A percentile compares a stretch with the other conserved stretches of the same genome.
Conservation (phyloP, 2,797 vertebrate species). For the Enteromius trimaculatus region DNA sequence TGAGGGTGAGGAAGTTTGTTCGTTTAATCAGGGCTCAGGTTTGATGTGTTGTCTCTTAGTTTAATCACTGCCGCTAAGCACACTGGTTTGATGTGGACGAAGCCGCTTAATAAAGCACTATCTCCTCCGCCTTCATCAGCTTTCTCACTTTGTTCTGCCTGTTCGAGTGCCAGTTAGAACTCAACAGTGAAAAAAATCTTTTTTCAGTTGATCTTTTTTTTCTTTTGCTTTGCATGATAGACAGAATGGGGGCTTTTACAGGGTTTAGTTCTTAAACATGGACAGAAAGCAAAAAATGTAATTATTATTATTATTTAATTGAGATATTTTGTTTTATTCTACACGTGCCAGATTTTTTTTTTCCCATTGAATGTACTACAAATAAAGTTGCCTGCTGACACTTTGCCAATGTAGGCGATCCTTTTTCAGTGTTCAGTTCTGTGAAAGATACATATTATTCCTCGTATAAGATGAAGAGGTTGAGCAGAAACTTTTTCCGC, state of each 20-base stretch:
- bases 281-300: not conserved
- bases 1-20: slow-evolving; percentile 66
- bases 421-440: slow-evolving; percentile 1
- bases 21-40: slow-evolving; percentile 78
- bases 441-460: slow-evolving; percentile 44
- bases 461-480: slow-evolving; percentile 58
- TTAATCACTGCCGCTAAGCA: slow-evolving; percentile 75
- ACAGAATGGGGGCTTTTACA: not conserved
- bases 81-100: slow-evolving; percentile 81
- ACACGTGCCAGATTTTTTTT: not conserved
- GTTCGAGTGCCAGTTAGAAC: slow-evolving; percentile 62
- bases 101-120: slow-evolving; percentile 79
- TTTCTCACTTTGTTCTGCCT: slow-evolving; percentile 67
- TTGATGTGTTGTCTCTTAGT: slow-evolving; percentile 82
- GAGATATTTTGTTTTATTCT: not conserved
- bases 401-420: slow-evolving; percentile 16
- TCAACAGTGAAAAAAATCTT: slow-evolving; percentile 38
- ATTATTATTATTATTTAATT: not conserved
- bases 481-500: slow-evolving; percentile 72
- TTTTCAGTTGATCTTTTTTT: slow-evolving; percentile 12
- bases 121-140: slow-evolving; percentile 78
- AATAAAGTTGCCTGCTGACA: slow-evolving; percentile 37
- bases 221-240: not conserved
- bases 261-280: not conserved
- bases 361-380: not conserved